Conservation (phyloP, 2,888 invertebrate genomes). For the Lapara coniferarum region DNA sequence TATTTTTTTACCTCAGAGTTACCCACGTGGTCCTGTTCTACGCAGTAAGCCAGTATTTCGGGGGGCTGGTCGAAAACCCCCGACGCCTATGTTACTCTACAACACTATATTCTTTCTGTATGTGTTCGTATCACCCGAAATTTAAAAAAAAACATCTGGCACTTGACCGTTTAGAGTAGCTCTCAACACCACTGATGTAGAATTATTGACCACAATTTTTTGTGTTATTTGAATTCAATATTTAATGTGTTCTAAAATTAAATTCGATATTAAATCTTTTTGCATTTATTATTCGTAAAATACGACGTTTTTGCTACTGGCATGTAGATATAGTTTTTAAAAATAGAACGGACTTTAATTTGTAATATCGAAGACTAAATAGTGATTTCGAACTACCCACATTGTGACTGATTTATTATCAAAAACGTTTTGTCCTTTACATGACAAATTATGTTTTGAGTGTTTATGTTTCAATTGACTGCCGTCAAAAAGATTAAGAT, state of each 20-base stretch:
- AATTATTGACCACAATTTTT: slow-evolving; percentile 55
- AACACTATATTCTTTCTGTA: slow-evolving; percentile 62
- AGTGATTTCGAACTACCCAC: too few species aligned
- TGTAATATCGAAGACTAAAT: too few species aligned
- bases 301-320: too few species aligned
- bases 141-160: slow-evolving; percentile 68
- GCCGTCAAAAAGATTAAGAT: too few species aligned
- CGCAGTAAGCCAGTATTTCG: slow-evolving; percentile 66
- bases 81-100: slow-evolving; percentile 52
- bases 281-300: too few species aligned
- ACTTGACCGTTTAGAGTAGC: slow-evolving; percentile 74
- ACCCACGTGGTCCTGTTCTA: slow-evolving; percentile 67
- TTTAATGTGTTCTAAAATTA: not conserved
- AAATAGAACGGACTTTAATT: too few species aligned
- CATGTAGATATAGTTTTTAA: too few species aligned
- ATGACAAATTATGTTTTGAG: too few species aligned
- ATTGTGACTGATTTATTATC: too few species aligned
- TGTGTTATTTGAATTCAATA: not conserved
- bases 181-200: slow-evolving; percentile 79
- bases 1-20: slow-evolving; percentile 10
- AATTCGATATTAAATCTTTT: too few species aligned
- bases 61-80: slow-evolving; percentile 63
- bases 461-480: too few species aligned
- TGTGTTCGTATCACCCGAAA: slow-evolving; percentile 66
- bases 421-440: too few species aligned